Conservation (phyloP, 2,113 vertebrate species). For the Phoxinus phoxinus region DNA sequence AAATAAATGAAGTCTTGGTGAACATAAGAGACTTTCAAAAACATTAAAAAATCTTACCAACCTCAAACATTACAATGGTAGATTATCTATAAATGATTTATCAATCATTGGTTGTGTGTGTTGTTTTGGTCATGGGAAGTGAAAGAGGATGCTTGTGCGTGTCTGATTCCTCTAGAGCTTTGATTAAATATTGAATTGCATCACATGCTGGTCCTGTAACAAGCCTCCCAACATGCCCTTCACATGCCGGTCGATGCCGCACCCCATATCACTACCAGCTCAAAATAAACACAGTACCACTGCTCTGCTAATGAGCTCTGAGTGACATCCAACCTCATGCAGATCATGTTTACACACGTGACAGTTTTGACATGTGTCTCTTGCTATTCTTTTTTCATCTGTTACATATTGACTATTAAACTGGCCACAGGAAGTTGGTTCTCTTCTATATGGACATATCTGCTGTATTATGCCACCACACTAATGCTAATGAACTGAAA, state of each 20-base stretch:
- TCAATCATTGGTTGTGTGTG: conserved; percentile 31
- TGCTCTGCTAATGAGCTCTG: neutral
- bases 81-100: conserved; percentile 35
- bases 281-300: conserved; percentile 1
- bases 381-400: neutral
- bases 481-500: neutral
- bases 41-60: neutral
- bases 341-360: neutral
- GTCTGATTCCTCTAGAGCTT: conserved; percentile 46
- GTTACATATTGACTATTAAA: neutral
- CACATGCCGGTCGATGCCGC: neutral
- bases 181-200: conserved; percentile 37
- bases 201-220: conserved; percentile 50
- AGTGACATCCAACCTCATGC: neutral
- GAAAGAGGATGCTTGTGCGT: conserved; percentile 47
- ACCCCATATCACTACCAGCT: conserved; percentile 8
- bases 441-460: neutral
- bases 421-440: neutral
- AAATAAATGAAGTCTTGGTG: neutral
- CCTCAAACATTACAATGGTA: neutral
- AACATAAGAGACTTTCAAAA: neutral
- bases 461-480: conserved; percentile 3
- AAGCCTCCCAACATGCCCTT: conserved; percentile 54
- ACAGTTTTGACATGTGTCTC: neutral
- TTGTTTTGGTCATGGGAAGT: neutral